phyloP scores from a whole-genome alignment of 1,140 invertebrate species.

The Leptonema lineaticorne region DNA sequence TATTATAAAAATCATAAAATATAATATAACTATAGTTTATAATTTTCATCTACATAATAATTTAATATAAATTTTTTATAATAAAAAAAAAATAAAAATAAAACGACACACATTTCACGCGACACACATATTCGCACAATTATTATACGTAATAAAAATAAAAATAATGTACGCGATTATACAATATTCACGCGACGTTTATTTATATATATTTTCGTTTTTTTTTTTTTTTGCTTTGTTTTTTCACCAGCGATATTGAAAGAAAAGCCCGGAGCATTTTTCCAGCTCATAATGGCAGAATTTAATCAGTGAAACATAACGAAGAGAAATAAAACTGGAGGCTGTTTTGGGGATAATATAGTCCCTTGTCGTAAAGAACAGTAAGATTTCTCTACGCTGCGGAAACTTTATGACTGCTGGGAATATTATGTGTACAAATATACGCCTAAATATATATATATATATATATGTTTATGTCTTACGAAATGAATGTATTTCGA shows the following conservation, averaged over 20 bases:
- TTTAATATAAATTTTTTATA: too few species aligned
- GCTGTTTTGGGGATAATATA: constrained; percentile 33
- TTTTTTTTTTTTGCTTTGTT: neutral
- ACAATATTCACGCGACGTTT: neutral
- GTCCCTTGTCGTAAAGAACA: constrained; percentile 34
- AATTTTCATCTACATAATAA: too few species aligned
- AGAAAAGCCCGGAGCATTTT: neutral
- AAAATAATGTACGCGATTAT: neutral
- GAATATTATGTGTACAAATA: constrained; percentile 14
- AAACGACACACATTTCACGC: too few species aligned
- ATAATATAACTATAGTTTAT: too few species aligned
- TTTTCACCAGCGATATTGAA: neutral
- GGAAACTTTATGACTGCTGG: constrained; percentile 35
- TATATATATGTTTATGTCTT: neutral
- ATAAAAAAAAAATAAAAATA: too few species aligned
- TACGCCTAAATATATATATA: neutral
- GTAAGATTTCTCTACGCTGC: constrained; percentile 34
- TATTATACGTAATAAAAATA: too few species aligned
- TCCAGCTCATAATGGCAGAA: constrained; percentile 29
- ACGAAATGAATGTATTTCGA: too few species aligned
- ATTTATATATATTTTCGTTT: neutral
- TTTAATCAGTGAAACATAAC: constrained; percentile 38
- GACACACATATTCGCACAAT: neutral
- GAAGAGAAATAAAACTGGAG: constrained; percentile 36
- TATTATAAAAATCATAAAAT: too few species aligned